A percentile compares a stretch with the other conserved stretches of the same genome.
Evolutionary conservation across 2,888 invertebrate species (phyloP).

Genomic region (Zelleria hepariella): DNA sequence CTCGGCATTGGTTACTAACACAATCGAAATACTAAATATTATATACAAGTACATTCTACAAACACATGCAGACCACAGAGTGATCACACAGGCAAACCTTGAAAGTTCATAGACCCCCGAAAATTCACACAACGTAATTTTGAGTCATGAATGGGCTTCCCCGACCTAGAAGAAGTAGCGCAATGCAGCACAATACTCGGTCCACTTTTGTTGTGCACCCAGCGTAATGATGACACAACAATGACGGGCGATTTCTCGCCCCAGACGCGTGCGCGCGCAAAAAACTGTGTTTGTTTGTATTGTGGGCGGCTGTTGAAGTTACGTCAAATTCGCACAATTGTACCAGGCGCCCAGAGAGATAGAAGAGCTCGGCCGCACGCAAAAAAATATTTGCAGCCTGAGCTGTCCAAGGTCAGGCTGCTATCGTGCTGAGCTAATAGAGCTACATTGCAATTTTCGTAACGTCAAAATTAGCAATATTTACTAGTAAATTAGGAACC

Average conservation of each 20-base stretch:
- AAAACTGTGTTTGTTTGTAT: conserved; percentile 22
- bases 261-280: conserved; percentile 50
- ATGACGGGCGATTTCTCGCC: conserved; percentile 35
- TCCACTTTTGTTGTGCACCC: conserved; percentile 52
- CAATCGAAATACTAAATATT: no score
- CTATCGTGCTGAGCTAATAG: not conserved
- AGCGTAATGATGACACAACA: conserved; percentile 60
- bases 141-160: conserved; percentile 45
- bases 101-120: not conserved
- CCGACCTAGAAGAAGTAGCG: conserved; percentile 54
- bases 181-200: conserved; percentile 37
- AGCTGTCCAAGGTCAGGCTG: not conserved
- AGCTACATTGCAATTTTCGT: not conserved
- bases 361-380: conserved; percentile 21
- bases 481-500: not conserved
- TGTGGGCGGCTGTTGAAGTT: conserved; percentile 51
- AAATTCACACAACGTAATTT: conserved; percentile 36
- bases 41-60: no score
- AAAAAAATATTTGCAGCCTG: not conserved
- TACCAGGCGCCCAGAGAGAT: conserved; percentile 47
- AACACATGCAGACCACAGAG: conserved; percentile 3
- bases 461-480: not conserved
- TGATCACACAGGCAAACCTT: conserved; percentile 13
- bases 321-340: conserved; percentile 69
- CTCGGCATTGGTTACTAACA: no score